A percentile compares a stretch with the other conserved stretches of the same genome.
phyloP scores from a whole-genome alignment of 2,888 invertebrate species.

The Troides oblongomaculatus region DNA sequence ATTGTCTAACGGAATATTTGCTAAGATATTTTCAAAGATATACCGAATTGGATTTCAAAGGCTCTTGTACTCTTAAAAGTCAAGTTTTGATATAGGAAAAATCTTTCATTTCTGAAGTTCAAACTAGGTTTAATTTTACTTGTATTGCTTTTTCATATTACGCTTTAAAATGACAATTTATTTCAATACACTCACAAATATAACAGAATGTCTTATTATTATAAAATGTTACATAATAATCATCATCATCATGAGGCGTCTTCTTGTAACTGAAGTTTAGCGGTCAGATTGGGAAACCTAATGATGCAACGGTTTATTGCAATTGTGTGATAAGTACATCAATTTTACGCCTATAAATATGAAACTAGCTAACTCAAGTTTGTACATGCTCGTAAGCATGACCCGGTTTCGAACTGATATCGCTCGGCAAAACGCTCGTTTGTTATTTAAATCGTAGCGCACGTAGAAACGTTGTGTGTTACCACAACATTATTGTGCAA shows the following conservation, averaged over 20 bases:
- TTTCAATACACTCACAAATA: too few relatives aligned
- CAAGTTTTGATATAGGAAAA: too few relatives aligned
- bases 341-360: slow-evolving; percentile 29
- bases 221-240: too few relatives aligned
- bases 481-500: slow-evolving; percentile 31
- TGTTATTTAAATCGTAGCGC: slow-evolving; percentile 41
- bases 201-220: too few relatives aligned
- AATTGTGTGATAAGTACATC: slow-evolving; percentile 32
- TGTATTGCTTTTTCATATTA: too few relatives aligned
- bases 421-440: slow-evolving; percentile 42
- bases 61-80: too few relatives aligned
- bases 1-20: slow-evolving; percentile 25
- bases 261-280: too few relatives aligned
- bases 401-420: slow-evolving; percentile 48
- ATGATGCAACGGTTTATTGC: slow-evolving; percentile 9
- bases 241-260: too few relatives aligned
- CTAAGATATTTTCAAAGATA: neutral
- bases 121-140: too few relatives aligned
- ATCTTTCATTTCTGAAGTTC: too few relatives aligned
- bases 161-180: too few relatives aligned
- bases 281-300: too few relatives aligned
- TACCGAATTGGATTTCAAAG: neutral
- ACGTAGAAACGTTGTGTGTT: slow-evolving; percentile 31
- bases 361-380: slow-evolving; percentile 35
- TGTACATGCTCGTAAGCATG: slow-evolving; percentile 34